Conservation (phyloP, 1,140 invertebrate genomes). For the Spodoptera frugiperda region DNA sequence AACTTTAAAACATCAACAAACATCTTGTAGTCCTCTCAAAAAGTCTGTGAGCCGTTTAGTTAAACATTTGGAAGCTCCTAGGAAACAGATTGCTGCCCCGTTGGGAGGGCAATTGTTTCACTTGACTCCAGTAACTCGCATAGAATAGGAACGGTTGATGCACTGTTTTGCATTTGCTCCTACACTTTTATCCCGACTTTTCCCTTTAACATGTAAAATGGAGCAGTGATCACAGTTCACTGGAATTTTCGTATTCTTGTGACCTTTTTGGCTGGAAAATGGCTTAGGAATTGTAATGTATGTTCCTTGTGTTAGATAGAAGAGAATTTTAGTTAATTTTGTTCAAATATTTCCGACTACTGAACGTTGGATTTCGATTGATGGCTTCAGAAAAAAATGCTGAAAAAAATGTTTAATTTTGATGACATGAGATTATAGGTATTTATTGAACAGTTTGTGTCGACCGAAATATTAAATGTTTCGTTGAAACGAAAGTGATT, state of each 20-base stretch:
- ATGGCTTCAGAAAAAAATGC: too few relatives aligned
- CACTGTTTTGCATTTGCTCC: slow-evolving; percentile 17
- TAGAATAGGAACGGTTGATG: slow-evolving; percentile 17
- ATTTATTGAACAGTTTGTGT: too few relatives aligned
- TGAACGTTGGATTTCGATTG: too few relatives aligned
- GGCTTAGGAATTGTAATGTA: background rate
- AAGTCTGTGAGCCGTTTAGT: slow-evolving; percentile 15
- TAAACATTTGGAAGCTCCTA: slow-evolving; percentile 15
- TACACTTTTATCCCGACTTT: background rate
- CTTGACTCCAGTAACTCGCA: slow-evolving; percentile 26
- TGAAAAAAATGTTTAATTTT: too few relatives aligned
- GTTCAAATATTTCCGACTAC: too few relatives aligned
- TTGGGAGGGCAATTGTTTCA: slow-evolving; percentile 22
- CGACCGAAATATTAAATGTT: too few relatives aligned
- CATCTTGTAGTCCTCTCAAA: background rate
- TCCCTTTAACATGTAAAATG: slow-evolving; percentile 8
- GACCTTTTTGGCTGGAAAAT: background rate
- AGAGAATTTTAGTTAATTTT: too few relatives aligned
- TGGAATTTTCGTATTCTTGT: background rate
- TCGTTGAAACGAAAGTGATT: too few relatives aligned
- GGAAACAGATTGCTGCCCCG: slow-evolving; percentile 21
- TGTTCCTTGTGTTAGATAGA: background rate
- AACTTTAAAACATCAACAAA: background rate
- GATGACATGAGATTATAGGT: too few relatives aligned
- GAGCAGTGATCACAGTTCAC: background rate